Conservation (phyloP, 2,888 invertebrate species). For the Drosophila picticornis region DNA sequence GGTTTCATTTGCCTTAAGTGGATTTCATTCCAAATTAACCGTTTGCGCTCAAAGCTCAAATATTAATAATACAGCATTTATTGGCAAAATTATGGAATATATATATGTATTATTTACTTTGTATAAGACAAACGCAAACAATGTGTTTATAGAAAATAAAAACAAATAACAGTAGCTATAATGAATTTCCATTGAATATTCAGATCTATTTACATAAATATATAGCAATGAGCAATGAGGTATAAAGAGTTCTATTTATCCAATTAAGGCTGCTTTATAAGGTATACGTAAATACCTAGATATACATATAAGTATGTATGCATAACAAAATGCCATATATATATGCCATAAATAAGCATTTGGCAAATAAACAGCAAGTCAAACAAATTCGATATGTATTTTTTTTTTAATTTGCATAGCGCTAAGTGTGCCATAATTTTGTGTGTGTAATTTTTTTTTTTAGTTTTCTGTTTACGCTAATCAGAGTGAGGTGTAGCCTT, state of each 20-base stretch:
- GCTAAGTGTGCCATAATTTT: constrained; percentile 47
- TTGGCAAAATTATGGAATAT: constrained; percentile 52
- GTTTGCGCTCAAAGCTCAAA: constrained; percentile 59
- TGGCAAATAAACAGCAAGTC: constrained; percentile 44
- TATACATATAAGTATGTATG: constrained; percentile 10
- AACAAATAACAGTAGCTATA: background rate
- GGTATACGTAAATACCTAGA: constrained; percentile 24
- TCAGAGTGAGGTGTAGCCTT: constrained; percentile 19
- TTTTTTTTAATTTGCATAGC: constrained; percentile 60
- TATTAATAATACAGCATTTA: constrained; percentile 58
- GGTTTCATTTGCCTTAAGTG: constrained; percentile 43
- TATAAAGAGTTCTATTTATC: constrained; percentile 39
- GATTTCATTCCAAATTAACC: constrained; percentile 65
- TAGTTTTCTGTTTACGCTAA: constrained; percentile 26
- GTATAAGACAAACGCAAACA: background rate
- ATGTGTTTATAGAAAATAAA: background rate
- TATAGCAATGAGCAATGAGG: background rate
- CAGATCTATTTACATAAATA: background rate
- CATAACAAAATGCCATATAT: background rate
- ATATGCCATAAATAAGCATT: constrained; percentile 19
- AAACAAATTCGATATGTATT: constrained; percentile 53
- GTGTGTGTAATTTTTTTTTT: constrained; percentile 31
- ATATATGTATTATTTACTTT: background rate
- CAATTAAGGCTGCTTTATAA: constrained; percentile 19
- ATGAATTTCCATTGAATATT: constrained; percentile 3